Conservation (phyloP, 2,113 vertebrate species). For the Apteryx owenii region DNA sequence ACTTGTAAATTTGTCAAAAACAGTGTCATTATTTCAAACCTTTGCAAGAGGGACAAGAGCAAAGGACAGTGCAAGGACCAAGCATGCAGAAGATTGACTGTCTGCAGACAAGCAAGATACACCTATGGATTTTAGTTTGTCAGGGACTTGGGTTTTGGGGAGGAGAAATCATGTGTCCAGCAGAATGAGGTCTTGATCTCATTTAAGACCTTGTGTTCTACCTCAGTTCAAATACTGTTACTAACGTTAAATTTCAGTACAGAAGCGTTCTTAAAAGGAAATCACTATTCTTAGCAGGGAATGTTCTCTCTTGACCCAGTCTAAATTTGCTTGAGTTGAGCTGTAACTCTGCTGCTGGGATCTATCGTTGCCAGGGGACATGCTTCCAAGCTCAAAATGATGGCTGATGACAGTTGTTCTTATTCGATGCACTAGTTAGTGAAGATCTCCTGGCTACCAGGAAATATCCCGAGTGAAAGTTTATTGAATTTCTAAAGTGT, state of each 20-base stretch:
- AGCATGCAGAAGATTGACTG: not conserved
- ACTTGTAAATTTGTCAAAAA: not conserved
- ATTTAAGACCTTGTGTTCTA: not conserved
- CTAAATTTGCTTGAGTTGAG: not conserved
- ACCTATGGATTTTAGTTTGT: not conserved
- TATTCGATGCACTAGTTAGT: not conserved
- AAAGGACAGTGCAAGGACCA: not conserved
- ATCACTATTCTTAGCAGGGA: not conserved
- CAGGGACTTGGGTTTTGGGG: not conserved
- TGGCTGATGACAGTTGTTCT: fast-evolving
- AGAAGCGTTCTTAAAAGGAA: not conserved
- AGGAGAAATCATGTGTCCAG: not conserved
- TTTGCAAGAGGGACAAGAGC: not conserved
- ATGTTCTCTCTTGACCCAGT: not conserved
- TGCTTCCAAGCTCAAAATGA: not conserved
- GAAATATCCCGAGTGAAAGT: not conserved
- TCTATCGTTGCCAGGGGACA: not conserved
- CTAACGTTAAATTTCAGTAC: not conserved
- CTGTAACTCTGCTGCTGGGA: not conserved
- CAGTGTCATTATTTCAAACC: not conserved
- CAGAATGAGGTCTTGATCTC: not conserved
- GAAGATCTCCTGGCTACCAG: not conserved
- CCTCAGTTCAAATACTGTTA: not conserved
- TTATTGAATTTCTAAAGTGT: not conserved
- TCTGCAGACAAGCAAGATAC: not conserved